A percentile compares a stretch with the other conserved stretches of the same genome.
Evolutionary conservation across 2,113 vertebrate genomes (phyloP).

Genomic region (Oryzias celebensis): DNA sequence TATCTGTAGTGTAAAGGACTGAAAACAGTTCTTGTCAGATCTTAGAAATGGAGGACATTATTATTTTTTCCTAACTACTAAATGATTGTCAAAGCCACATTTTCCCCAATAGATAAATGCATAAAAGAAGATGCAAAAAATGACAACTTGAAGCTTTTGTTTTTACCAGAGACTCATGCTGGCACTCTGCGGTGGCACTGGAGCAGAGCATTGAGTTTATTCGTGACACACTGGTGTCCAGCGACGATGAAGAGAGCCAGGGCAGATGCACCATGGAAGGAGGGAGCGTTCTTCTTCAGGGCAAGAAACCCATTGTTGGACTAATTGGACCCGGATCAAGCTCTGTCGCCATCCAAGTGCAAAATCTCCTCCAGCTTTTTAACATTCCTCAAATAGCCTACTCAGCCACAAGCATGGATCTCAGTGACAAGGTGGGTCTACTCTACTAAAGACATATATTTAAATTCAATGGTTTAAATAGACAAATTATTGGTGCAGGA

Average conservation of each 20-base stretch:
- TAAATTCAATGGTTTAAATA: too few species aligned
- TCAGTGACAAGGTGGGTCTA: constrained; percentile 87
- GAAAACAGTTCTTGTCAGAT: too few species aligned
- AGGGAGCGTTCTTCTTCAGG: constrained; percentile 76
- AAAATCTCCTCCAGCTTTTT: constrained; percentile 97
- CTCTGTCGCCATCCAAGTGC: constrained; percentile 98
- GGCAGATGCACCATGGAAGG: constrained; percentile 81
- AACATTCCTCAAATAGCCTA: constrained; percentile 99
- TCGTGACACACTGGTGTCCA: constrained; percentile 93
- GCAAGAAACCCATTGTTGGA: constrained; percentile 96
- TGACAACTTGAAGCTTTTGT: too few species aligned
- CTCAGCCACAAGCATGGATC: constrained; percentile 98
- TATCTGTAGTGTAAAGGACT: too few species aligned
- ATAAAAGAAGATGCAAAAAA: too few species aligned
- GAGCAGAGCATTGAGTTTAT: constrained; percentile 99
- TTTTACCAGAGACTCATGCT: constrained; percentile 87
- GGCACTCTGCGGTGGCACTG: constrained; percentile 96
- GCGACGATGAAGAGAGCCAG: constrained; percentile 90
- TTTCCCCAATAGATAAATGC: too few species aligned
- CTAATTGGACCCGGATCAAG: constrained; percentile 98
- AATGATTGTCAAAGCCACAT: too few species aligned
- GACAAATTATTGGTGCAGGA: too few species aligned
- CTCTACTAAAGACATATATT: background rate
- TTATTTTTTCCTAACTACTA: too few species aligned
- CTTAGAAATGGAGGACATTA: too few species aligned